A percentile compares a stretch with the other conserved stretches of the same genome.
phyloP scores from a whole-genome alignment of 2,888 invertebrate species.

The Pyrgus malvae region DNA sequence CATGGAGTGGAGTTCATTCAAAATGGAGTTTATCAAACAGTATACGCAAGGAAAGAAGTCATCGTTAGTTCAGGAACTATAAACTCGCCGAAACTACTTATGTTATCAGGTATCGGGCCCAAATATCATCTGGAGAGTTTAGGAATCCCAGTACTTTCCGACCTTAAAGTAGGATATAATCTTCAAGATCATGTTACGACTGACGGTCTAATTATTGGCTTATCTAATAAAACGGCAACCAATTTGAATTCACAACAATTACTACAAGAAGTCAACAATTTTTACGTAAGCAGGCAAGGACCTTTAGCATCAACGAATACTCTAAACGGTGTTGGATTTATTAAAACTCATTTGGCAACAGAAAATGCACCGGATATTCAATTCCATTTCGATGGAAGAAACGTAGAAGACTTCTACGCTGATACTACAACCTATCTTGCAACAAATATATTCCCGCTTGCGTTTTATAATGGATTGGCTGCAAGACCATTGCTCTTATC shows the following conservation, averaged over 20 bases:
- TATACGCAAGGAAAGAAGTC: constrained; percentile 82
- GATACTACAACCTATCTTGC: constrained; percentile 79
- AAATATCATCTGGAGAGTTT: constrained; percentile 71
- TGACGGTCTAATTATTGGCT: constrained; percentile 68
- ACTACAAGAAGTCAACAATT: constrained; percentile 65
- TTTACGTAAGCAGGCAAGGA: constrained; percentile 67
- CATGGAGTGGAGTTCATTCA: constrained; percentile 64
- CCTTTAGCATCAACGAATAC: constrained; percentile 80
- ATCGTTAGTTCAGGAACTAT: constrained; percentile 82
- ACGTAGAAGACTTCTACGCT: constrained; percentile 78
- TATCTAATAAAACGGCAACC: constrained; percentile 81
- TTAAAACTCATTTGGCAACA: constrained; percentile 76
- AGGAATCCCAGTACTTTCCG: constrained; percentile 80
- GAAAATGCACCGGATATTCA: constrained; percentile 84
- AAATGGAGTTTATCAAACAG: constrained; percentile 66
- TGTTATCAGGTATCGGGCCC: constrained; percentile 86
- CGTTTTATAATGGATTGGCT: constrained; percentile 84
- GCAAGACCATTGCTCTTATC: constrained; percentile 83
- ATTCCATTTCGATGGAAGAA: constrained; percentile 83
- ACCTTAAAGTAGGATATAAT: constrained; percentile 87
- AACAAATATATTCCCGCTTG: constrained; percentile 75
- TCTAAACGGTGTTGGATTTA: constrained; percentile 82
- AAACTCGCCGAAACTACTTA: constrained; percentile 84
- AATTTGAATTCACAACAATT: constrained; percentile 58
- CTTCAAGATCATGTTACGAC: constrained; percentile 88